Conservation (phyloP, 2,888 invertebrate genomes). For the Andrena minutula region DNA sequence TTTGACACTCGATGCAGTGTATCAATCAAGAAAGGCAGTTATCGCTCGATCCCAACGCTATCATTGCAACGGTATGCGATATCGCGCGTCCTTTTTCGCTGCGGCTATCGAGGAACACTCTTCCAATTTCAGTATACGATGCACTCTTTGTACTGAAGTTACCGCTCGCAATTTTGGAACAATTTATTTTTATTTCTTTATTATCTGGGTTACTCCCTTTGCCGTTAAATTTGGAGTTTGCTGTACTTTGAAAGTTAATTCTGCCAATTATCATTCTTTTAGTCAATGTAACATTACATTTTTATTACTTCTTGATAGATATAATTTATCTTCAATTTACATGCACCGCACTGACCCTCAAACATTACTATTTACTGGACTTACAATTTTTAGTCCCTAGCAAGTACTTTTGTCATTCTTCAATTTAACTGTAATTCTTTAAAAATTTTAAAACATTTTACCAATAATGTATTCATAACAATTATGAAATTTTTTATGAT, state of each 20-base stretch:
- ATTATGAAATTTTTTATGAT: too few species aligned
- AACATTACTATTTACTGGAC: too few species aligned
- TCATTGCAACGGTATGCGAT: constrained; percentile 47
- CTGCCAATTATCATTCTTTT: too few species aligned
- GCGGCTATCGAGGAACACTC: constrained; percentile 20
- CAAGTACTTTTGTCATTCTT: too few species aligned
- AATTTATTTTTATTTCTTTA: background rate
- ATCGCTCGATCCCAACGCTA: constrained; percentile 59
- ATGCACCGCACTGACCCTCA: too few species aligned
- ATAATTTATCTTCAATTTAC: too few species aligned
- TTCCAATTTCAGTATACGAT: constrained; percentile 29
- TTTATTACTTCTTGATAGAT: too few species aligned
- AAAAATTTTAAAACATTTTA: too few species aligned
- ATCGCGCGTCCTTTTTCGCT: constrained; percentile 34
- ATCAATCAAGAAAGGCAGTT: constrained; percentile 55
- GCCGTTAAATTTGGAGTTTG: background rate
- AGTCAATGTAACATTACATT: too few species aligned
- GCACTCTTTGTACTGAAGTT: constrained; percentile 7
- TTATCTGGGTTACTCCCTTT: background rate
- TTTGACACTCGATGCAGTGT: constrained; percentile 64
- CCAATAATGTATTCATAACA: too few species aligned
- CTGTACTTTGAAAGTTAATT: background rate
- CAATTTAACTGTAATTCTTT: too few species aligned
- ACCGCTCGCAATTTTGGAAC: background rate
- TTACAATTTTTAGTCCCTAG: too few species aligned